Conservation (phyloP, 2,888 invertebrate genomes). For the Hoplodrina ambigua region DNA sequence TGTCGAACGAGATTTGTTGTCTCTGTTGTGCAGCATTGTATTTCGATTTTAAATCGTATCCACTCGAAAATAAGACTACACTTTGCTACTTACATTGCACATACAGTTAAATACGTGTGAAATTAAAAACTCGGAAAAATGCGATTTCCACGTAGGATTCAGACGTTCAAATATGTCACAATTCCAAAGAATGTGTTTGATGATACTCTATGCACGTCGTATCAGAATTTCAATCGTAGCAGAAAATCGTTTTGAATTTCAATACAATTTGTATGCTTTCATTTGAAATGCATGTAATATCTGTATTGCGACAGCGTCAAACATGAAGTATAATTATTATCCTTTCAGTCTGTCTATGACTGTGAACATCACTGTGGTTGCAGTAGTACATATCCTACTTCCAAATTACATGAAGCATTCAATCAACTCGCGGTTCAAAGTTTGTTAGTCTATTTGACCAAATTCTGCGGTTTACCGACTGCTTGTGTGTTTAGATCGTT, state of each 20-base stretch:
- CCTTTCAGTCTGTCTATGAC: neutral
- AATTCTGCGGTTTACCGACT: slow-evolving; percentile 2
- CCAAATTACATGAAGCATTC: slow-evolving; percentile 10
- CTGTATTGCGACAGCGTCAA: too few relatives aligned
- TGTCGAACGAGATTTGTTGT: neutral
- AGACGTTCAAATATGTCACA: neutral
- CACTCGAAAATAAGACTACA: neutral
- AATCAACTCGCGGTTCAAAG: slow-evolving; percentile 33
- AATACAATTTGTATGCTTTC: neutral
- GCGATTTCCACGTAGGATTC: neutral
- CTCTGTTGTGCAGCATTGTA: neutral
- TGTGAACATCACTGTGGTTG: neutral
- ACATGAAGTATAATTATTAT: neutral
- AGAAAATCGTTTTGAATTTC: neutral
- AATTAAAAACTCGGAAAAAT: neutral
- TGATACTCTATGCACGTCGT: neutral
- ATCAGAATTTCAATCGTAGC: neutral
- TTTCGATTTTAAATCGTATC: neutral
- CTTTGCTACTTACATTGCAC: neutral
- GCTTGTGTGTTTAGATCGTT: slow-evolving; percentile 9
- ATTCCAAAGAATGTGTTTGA: neutral
- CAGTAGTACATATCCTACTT: neutral
- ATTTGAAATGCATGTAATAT: neutral
- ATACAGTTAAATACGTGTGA: neutral
- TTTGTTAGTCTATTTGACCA: slow-evolving; percentile 1